Evolutionary conservation across 2,113 vertebrate genomes (phyloP).

Genomic region (Neodontobutis hainanensis): DNA sequence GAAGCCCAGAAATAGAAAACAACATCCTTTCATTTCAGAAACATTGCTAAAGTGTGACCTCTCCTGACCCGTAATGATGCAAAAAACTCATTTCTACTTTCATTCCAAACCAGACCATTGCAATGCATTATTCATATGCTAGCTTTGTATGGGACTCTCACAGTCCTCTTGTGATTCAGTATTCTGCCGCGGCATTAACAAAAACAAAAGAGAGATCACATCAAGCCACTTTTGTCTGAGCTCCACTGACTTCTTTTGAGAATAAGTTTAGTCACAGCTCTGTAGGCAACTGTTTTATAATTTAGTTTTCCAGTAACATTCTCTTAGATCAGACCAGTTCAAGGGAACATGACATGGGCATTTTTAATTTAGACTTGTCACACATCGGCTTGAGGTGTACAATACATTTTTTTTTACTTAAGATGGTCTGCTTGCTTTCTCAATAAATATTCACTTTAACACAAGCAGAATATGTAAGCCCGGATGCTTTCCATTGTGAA

Average conservation of each 20-base stretch:
- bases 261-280: slow-evolving; percentile 1
- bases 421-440: background rate
- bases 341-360: background rate
- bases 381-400: background rate
- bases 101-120: background rate
- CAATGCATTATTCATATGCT: slow-evolving; percentile 23
- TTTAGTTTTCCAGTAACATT: background rate
- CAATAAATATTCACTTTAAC: background rate
- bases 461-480: background rate
- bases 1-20: background rate
- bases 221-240: background rate
- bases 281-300: background rate
- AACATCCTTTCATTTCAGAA: background rate
- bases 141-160: background rate
- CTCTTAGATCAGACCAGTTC: background rate
- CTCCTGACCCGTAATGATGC: background rate
- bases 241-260: slow-evolving; percentile 1
- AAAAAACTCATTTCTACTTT: slow-evolving; percentile 8
- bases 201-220: slow-evolving; percentile 8
- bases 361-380: background rate
- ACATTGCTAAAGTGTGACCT: background rate
- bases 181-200: background rate
- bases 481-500: background rate
- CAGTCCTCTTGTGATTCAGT: slow-evolving; percentile 15
- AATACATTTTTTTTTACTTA: no score